These are phyloP conservation scores for Aptenodytes forsteri DNA, from an alignment of 2,113 vertebrate genomes.

Conservation along the genomic window DNA sequence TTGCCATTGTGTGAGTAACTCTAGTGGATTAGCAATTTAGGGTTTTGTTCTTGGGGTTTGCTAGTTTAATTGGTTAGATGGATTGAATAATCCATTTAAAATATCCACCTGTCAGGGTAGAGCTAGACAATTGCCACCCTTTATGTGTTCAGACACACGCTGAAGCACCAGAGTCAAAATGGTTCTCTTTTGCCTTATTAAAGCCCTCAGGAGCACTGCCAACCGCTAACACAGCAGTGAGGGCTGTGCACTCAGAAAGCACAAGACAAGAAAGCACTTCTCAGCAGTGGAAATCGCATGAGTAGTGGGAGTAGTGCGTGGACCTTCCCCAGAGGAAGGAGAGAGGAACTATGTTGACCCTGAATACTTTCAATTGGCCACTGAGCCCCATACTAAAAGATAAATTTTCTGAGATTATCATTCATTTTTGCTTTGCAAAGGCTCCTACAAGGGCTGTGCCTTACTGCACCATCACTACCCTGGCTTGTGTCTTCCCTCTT, in stretches of 20 bases:
- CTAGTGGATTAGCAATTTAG: background rate
- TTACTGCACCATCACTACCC: background rate
- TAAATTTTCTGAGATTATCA: background rate
- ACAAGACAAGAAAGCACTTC: background rate
- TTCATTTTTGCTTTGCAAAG: background rate
- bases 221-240: background rate
- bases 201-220: rapidly evolving
- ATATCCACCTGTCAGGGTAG: background rate
- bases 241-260: background rate
- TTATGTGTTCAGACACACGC: background rate
- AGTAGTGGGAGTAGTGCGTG: background rate
- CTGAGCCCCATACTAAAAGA: background rate
- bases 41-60: background rate
- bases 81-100: background rate
- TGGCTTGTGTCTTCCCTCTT: background rate
- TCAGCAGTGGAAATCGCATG: background rate
- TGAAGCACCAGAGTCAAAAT: background rate
- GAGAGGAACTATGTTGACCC: background rate
- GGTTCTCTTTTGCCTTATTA: background rate
- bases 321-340: background rate
- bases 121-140: background rate
- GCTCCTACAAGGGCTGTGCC: background rate
- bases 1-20: background rate
- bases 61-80: background rate
- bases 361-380: background rate